phyloP scores from a whole-genome alignment of 2,113 vertebrate genomes.

The Prochilodus magdalenae region DNA sequence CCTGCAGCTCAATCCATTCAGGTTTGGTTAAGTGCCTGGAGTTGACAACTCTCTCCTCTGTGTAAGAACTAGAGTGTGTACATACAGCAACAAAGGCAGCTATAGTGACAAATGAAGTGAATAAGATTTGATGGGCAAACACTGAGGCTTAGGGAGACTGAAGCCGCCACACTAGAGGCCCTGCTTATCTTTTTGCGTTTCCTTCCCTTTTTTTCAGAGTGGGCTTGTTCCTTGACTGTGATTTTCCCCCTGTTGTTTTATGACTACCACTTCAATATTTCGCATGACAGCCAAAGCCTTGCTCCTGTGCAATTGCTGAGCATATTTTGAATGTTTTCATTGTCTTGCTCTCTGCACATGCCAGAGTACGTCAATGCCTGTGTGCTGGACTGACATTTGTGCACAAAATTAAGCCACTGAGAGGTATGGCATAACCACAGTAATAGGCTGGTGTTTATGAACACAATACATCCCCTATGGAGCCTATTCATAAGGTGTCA shows the following conservation, averaged over 20 bases:
- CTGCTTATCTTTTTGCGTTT: conserved; percentile 24
- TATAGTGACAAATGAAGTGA: conserved; percentile 41
- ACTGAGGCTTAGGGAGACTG: conserved; percentile 8
- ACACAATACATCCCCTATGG: not conserved
- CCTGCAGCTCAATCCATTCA: conserved; percentile 46
- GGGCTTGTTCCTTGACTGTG: not conserved
- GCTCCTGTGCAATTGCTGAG: not conserved
- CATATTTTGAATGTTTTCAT: conserved; percentile 39
- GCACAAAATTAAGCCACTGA: conserved; percentile 5
- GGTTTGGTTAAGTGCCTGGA: conserved; percentile 51
- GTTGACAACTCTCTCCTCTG: conserved; percentile 49
- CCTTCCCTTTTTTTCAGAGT: conserved; percentile 17
- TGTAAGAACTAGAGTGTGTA: not conserved
- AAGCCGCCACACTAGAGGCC: conserved; percentile 8
- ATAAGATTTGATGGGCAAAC: conserved; percentile 36
- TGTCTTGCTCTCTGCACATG: conserved; percentile 21
- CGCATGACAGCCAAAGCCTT: conserved; percentile 12
- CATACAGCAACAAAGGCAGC: conserved; percentile 36
- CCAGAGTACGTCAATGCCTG: conserved; percentile 4
- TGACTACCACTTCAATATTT: conserved; percentile 40
- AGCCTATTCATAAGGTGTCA: conserved; percentile 18
- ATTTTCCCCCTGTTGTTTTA: conserved; percentile 25
- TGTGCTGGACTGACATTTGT: conserved; percentile 18
- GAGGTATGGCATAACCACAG: conserved; percentile 1
- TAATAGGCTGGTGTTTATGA: conserved; percentile 2